Percentiles rank a stretch among this genome's conserved stretches.
These are phyloP conservation scores for Pseudachorutes palmiensis DNA, from an alignment of 1,140 invertebrate species.

Conservation along the genomic window DNA sequence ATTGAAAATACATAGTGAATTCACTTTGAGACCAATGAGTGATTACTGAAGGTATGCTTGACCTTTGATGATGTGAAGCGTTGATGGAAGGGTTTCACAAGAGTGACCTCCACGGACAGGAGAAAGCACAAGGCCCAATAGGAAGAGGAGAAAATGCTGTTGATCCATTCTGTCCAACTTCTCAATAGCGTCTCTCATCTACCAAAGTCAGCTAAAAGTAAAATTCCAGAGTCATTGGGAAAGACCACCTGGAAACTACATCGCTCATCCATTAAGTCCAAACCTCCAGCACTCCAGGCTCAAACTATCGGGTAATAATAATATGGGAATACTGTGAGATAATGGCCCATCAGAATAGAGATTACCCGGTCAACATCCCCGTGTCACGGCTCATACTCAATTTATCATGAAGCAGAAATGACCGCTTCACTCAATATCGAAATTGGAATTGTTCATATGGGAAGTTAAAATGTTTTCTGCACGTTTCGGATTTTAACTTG, in stretches of 20 bases:
- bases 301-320: too few relatives aligned
- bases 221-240: neutral
- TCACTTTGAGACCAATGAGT: neutral
- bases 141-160: neutral
- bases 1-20: neutral
- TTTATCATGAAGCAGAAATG: too few relatives aligned
- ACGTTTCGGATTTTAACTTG: too few relatives aligned
- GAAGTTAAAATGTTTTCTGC: too few relatives aligned
- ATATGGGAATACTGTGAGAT: too few relatives aligned
- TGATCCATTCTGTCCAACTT: neutral
- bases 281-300: too few relatives aligned
- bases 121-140: neutral
- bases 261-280: neutral
- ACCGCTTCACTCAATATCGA: too few relatives aligned
- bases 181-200: neutral
- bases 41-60: conserved; percentile 20
- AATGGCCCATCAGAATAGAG: too few relatives aligned
- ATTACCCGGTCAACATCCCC: too few relatives aligned
- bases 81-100: conserved; percentile 68
- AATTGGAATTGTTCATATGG: too few relatives aligned
- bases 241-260: neutral
- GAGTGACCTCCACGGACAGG: conserved; percentile 43
- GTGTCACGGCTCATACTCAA: too few relatives aligned
- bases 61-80: conserved; percentile 71
- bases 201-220: too few relatives aligned